Evolutionary conservation across 2,888 invertebrate species (phyloP), one percentile per base, ranked within the genome.

Genomic region (Eilema caniola): DNA sequence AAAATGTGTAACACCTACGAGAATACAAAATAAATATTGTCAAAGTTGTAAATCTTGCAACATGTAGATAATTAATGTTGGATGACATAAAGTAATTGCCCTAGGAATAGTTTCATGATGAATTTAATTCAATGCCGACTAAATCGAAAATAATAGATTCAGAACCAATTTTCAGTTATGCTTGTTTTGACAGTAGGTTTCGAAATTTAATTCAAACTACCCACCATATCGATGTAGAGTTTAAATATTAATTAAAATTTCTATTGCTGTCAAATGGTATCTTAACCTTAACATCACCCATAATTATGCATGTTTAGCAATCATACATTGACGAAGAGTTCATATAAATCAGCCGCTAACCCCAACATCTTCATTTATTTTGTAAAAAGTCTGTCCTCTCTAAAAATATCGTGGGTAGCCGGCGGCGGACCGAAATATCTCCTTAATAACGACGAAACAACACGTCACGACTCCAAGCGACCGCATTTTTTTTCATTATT

Each of bases 321-420:
- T 69, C 31, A 75, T 66, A 47, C 62, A 70, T 57, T 70, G 60
- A 67, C 65, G 76, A 75, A 79, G 77, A 71, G 63, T 78, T 88
- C 86, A 86, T 88, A 89, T 90, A 92, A 91, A 91, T 92, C 90
- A 90, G 85, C 85, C 75, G 79, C 86, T 89, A 89, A 89, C 88
- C 85, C 88, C 86, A 90, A 90, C 87, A 89, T 89, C 89, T 89
- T 80, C 82, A 91, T 93, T 91, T 93, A 93, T 94, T 94, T 94
- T 93, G 92, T 94, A 93, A 93, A 93, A 94, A 91, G 91, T 92
- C 90, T 88, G 92, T 91, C 91, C 86, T 88, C 88, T 90, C 94
- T 94, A 95, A 92, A 95, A 93, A 95, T 95, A 95, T 80, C 88
- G 80, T 86, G 88, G 85, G 83, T 87, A 89, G 91, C 87, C 89